Evolutionary conservation across 2,797 vertebrate genomes (phyloP).

Genomic region (Thripadectes ignobilis): DNA sequence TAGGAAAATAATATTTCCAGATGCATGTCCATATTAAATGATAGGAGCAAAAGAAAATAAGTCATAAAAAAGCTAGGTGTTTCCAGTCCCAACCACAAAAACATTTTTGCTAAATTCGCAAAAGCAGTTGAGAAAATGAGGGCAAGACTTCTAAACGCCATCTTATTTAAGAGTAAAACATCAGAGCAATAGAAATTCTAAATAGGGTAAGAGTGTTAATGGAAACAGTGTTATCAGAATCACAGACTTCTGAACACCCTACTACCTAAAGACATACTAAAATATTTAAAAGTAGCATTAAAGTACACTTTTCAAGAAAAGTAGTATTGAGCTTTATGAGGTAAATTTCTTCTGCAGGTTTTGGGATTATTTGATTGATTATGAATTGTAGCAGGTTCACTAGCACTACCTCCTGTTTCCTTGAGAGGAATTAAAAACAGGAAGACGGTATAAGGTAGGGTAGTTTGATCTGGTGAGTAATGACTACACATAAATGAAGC

Average conservation of each 20-base stretch:
- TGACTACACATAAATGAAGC: not conserved
- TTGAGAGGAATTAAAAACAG: not conserved
- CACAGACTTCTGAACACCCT: not conserved
- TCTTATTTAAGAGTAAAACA: slow-evolving; percentile 34
- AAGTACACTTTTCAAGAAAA: not conserved
- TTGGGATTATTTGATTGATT: not conserved
- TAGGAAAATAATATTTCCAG: not conserved
- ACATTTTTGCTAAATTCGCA: not conserved
- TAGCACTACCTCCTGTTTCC: not conserved
- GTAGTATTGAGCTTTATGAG: not conserved
- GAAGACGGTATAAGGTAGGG: not conserved
- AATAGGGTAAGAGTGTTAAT: not conserved
- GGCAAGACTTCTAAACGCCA: slow-evolving; percentile 5
- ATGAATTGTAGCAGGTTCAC: not conserved
- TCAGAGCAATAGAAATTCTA: not conserved
- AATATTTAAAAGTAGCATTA: not conserved
- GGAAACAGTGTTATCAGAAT: slow-evolving; percentile 1
- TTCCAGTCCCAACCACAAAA: not conserved
- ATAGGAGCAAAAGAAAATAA: slow-evolving; percentile 19
- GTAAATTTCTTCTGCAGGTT: not conserved
- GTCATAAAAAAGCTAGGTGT: not conserved
- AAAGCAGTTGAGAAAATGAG: slow-evolving; percentile 41
- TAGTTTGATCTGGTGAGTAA: not conserved
- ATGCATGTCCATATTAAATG: not conserved
- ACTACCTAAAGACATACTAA: not conserved